Base-by-base conservation (phyloP, 2,888 invertebrate species). In the Ditylenchus weischeri region DNA sequence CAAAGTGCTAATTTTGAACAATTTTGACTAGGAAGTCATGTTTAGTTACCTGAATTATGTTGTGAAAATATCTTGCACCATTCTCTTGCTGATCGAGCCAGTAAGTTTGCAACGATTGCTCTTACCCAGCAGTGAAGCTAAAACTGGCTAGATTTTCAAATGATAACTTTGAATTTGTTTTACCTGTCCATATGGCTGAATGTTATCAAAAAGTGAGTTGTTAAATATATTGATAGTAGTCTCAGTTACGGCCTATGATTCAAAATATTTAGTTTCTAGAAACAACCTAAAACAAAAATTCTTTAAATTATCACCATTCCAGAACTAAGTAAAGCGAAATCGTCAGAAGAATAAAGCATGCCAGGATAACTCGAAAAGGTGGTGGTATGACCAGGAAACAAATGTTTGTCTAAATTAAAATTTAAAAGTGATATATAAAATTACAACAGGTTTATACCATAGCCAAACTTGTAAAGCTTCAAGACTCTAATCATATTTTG, bases 211-310 rank as follows among this genome's bases (percentile, higher is more conserved):
- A 5, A 90, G 85, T 48, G 87, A 87, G 15, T 85, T 83, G 83
- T 91, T 91, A 78, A 88, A 88, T 81, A 90, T 90, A 72, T 88
- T 88, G 63, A 92, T 88, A 7, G 90, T 87, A 7, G 92, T 91
- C 69, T 92, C 92, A 13, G 89, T 88, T 1, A 90, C 86, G 11
- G 89, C 86, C 70, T 73, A 66, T 68, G 64, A 29, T 43, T 38
- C 13, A 15, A 29, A 13, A 64, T 38, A n/a, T 64, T 63, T 23
- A 61, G 11, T 13, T 18, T n/a, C 13, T 13, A 29, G 3, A 29
- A 63, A 19, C 6, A 2, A n/a, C n/a, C n/a, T n/a, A n/a, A n/a
- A n/a, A n/a, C n/a, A 2, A 62, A 61, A 21, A 65, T 18, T 6
- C 13, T 62, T 50, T n/a, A n/a, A 18, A 23, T 23, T 6, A 10